A percentile compares a stretch with the other conserved stretches of the same genome.
phyloP scores from a whole-genome alignment of 1,140 invertebrate genomes.

The Lethrus apterus region DNA sequence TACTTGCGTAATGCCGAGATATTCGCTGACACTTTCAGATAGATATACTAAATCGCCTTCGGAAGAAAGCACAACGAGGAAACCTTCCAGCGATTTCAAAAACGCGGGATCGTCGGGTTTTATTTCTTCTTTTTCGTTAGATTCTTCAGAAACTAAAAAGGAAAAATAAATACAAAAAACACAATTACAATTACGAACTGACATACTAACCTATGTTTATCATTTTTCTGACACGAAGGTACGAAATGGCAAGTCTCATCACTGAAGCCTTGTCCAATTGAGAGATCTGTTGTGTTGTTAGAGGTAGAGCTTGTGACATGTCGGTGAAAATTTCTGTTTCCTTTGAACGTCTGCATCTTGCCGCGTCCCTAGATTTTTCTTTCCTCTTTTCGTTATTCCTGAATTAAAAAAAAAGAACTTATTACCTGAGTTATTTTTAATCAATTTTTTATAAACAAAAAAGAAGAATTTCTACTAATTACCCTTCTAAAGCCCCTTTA shows the following conservation, averaged over 20 bases:
- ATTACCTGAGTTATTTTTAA: background rate
- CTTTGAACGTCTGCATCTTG: slow-evolving; percentile 80
- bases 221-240: slow-evolving; percentile 77
- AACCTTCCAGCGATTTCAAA: slow-evolving; percentile 80
- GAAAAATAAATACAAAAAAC: slow-evolving; percentile 9
- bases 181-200: too few species aligned
- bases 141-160: slow-evolving; percentile 26
- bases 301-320: slow-evolving; percentile 72
- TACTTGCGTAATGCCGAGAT: slow-evolving; percentile 86
- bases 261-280: slow-evolving; percentile 93
- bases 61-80: slow-evolving; percentile 73
- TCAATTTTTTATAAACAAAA: background rate
- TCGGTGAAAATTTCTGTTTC: slow-evolving; percentile 93
- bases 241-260: slow-evolving; percentile 88
- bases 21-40: slow-evolving; percentile 83
- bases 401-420: slow-evolving; percentile 38
- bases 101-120: slow-evolving; percentile 51
- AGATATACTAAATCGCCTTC: slow-evolving; percentile 88
- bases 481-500: background rate
- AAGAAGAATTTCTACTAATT: background rate
- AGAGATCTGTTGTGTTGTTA: slow-evolving; percentile 66
- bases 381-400: slow-evolving; percentile 95
- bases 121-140: slow-evolving; percentile 18
- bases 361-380: slow-evolving; percentile 93
- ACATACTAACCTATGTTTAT: slow-evolving; percentile 69